Conservation (phyloP, 1,140 invertebrate genomes). For the Theocolax elegans region DNA sequence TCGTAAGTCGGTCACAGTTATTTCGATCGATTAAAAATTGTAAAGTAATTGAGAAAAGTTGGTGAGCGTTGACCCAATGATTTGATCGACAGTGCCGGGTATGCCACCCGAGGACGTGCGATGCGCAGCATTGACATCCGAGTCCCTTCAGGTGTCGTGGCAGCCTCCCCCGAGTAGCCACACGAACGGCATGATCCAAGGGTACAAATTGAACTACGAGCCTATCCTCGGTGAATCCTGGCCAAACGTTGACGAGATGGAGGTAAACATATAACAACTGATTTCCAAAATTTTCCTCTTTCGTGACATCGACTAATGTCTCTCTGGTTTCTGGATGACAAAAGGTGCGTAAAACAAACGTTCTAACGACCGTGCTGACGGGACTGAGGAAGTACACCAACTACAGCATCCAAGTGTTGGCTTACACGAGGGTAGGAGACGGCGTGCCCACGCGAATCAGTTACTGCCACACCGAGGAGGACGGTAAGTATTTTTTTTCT, state of each 20-base stretch:
- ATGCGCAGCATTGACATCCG: slow-evolving; percentile 78
- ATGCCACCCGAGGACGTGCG: slow-evolving; percentile 78
- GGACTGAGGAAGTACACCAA: slow-evolving; percentile 83
- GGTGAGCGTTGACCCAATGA: too few species aligned
- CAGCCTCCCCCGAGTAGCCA: slow-evolving; percentile 81
- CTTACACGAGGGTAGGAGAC: slow-evolving; percentile 85
- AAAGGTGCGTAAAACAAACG: slow-evolving; percentile 73
- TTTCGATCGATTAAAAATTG: too few species aligned
- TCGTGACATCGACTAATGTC: too few species aligned
- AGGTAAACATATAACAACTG: slow-evolving; percentile 56
- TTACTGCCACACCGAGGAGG: slow-evolving; percentile 85
- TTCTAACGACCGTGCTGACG: slow-evolving; percentile 74
- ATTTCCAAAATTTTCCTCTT: too few species aligned
- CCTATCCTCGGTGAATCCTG: slow-evolving; percentile 73
- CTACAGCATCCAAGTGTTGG: slow-evolving; percentile 86
- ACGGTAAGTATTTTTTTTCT: slow-evolving; percentile 76
- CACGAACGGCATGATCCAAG: slow-evolving; percentile 83
- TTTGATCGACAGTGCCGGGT: slow-evolving; percentile 73
- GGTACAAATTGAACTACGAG: slow-evolving; percentile 83
- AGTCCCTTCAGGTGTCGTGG: slow-evolving; percentile 85
- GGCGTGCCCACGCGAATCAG: slow-evolving; percentile 77
- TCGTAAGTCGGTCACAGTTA: too few species aligned
- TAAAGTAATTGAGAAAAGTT: too few species aligned
- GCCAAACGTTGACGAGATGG: slow-evolving; percentile 72
- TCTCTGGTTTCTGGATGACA: too few species aligned